These are phyloP conservation scores for Coryphaenoides rupestris DNA, from an alignment of 2,113 vertebrate genomes.

Conservation along the genomic window DNA sequence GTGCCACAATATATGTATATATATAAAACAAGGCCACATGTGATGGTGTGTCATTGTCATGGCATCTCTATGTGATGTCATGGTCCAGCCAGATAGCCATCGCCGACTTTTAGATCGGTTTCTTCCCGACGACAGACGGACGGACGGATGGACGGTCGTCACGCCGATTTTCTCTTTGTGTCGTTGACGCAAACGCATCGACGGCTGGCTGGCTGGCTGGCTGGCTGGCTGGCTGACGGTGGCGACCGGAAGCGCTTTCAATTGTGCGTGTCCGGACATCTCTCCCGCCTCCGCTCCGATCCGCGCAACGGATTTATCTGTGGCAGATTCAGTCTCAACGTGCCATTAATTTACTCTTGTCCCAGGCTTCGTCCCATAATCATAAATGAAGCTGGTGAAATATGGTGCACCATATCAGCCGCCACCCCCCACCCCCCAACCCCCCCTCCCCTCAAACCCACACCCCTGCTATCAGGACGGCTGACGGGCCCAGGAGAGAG, in stretches of 20 bases:
- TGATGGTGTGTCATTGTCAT: constrained; percentile 8
- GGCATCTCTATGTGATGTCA: constrained; percentile 30
- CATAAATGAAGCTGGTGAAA: constrained; percentile 64
- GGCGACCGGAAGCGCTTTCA: constrained; percentile 47
- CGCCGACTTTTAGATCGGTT: constrained; percentile 41
- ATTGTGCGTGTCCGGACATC: constrained; percentile 42
- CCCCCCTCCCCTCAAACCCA: neutral
- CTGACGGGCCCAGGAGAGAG: constrained; percentile 48
- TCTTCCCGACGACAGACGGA: constrained; percentile 38
- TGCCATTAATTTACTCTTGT: constrained; percentile 65
- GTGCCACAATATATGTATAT: too few species aligned
- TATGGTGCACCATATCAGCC: constrained; percentile 15
- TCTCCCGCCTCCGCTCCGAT: constrained; percentile 41
- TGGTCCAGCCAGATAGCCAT: constrained; percentile 30
- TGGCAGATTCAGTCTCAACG: constrained; percentile 66
- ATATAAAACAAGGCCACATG: neutral
- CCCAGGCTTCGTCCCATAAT: constrained; percentile 55
- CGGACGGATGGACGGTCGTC: too few species aligned
- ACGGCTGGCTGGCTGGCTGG: too few species aligned
- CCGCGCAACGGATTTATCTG: constrained; percentile 59
- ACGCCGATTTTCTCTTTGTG: neutral
- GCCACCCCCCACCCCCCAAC: too few species aligned
- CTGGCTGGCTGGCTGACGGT: too few species aligned
- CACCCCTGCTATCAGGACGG: constrained; percentile 34
- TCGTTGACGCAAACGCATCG: constrained; percentile 34